Conservation (phyloP, 2,888 invertebrate species). For the Ennomos quercinarius region DNA sequence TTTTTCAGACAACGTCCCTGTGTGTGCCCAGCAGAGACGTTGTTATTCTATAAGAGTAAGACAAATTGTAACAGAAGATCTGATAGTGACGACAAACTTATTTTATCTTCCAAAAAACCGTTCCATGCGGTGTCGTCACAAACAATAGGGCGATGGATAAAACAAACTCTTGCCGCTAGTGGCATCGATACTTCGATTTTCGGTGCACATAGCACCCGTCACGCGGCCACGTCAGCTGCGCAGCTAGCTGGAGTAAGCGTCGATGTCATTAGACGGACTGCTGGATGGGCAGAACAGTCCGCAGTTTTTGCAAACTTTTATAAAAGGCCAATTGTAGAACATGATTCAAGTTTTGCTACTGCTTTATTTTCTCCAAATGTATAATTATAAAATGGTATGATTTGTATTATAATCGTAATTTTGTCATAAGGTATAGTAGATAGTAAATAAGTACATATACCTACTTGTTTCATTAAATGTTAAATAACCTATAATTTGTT, state of each 20-base stretch:
- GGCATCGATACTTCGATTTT: constrained; percentile 2
- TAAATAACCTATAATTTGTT: background rate
- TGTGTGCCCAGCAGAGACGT: background rate
- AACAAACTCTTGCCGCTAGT: background rate
- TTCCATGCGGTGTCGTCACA: background rate
- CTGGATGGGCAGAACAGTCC: constrained; percentile 15
- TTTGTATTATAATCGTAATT: background rate
- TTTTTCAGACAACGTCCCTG: background rate
- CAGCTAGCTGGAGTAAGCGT: constrained; percentile 5
- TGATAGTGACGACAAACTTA: background rate
- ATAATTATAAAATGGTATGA: background rate
- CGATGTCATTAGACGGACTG: constrained; percentile 3
- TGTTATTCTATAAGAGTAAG: background rate
- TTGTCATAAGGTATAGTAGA: background rate
- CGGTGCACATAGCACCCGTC: background rate
- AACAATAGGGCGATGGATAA: background rate
- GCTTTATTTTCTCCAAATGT: background rate
- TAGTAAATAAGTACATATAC: background rate
- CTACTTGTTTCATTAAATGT: background rate
- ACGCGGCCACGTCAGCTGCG: constrained; percentile 7
- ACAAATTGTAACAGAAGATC: background rate
- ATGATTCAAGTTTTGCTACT: background rate
- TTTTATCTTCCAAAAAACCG: background rate
- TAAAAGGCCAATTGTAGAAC: constrained; percentile 4
- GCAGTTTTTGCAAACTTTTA: constrained; percentile 13